These are phyloP conservation scores for Catostomus latipinnis DNA, from an alignment of 2,797 vertebrate species.

Conservation along the genomic window DNA sequence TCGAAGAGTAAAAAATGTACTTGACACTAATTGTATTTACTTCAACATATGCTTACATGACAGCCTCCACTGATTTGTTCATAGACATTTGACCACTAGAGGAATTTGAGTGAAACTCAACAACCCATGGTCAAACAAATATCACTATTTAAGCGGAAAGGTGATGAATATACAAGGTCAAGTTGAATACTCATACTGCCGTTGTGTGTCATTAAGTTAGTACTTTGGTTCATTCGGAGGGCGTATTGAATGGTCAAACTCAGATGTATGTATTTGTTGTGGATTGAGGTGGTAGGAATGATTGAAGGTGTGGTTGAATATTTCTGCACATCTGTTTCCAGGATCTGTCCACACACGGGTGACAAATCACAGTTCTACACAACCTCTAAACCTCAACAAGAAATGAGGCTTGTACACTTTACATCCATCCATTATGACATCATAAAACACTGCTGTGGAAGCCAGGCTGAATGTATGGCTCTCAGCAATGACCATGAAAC, in stretches of 20 bases:
- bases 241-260: constrained; percentile 2
- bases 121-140: too few species aligned
- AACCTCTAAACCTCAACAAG: constrained; percentile 50
- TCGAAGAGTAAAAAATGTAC: too few species aligned
- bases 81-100: too few species aligned
- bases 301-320: constrained; percentile 30
- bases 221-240: constrained; percentile 17
- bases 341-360: constrained; percentile 37
- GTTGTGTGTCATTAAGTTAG: not conserved
- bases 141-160: too few species aligned
- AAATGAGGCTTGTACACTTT: constrained; percentile 38
- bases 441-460: constrained; percentile 31
- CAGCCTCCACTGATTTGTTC: too few species aligned
- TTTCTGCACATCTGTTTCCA: constrained; percentile 45
- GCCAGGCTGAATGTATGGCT: constrained; percentile 19
- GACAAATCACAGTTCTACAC: constrained; percentile 52
- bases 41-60: too few species aligned
- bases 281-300: constrained; percentile 17
- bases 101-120: too few species aligned
- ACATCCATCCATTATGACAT: constrained; percentile 40
- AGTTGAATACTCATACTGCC: not conserved
- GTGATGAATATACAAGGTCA: not conserved
- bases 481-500: constrained; percentile 44
- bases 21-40: too few species aligned
- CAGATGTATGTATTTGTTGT: constrained; percentile 25